These are phyloP conservation scores for Epinephelus fuscoguttatus DNA, from an alignment of 2,113 vertebrate genomes.

Conservation along the genomic window DNA sequence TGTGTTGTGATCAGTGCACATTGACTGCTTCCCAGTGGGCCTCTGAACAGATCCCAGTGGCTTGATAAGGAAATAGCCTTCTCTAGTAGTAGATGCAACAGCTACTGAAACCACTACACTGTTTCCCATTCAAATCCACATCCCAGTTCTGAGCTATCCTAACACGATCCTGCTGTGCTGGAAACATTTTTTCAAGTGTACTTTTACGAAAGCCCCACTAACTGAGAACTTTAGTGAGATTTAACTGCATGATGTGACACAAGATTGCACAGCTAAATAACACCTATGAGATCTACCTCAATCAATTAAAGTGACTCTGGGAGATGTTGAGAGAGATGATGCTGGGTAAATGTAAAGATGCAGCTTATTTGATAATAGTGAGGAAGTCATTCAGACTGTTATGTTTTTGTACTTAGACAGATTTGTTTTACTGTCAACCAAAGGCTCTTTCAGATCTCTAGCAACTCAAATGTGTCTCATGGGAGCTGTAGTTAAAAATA, in stretches of 20 bases:
- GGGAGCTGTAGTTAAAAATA: slow-evolving; percentile 39
- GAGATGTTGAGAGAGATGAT: background rate
- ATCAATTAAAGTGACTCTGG: background rate
- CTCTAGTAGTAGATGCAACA: background rate
- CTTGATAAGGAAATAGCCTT: slow-evolving; percentile 37
- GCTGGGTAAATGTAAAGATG: background rate
- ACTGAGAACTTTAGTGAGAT: background rate
- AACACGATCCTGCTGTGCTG: background rate
- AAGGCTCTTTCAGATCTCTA: slow-evolving; percentile 1
- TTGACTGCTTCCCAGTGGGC: slow-evolving; percentile 14
- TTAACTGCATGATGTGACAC: background rate
- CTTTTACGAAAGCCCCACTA: background rate
- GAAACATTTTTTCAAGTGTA: background rate
- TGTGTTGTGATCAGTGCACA: slow-evolving; percentile 55
- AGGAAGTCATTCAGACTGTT: background rate
- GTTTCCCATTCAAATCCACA: background rate
- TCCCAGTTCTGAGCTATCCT: background rate
- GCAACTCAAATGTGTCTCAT: background rate
- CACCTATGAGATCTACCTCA: background rate
- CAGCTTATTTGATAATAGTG: background rate
- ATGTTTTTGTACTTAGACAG: background rate
- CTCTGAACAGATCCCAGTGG: slow-evolving; percentile 25
- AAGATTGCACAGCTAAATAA: background rate
- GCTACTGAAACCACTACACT: slow-evolving; percentile 16
- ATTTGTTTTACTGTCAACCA: background rate